A percentile compares a stretch with the other conserved stretches of the same genome.
These are phyloP conservation scores for Phenganax marumi DNA, from an alignment of 92 coral and sea anemone species.

Conservation along the genomic window DNA sequence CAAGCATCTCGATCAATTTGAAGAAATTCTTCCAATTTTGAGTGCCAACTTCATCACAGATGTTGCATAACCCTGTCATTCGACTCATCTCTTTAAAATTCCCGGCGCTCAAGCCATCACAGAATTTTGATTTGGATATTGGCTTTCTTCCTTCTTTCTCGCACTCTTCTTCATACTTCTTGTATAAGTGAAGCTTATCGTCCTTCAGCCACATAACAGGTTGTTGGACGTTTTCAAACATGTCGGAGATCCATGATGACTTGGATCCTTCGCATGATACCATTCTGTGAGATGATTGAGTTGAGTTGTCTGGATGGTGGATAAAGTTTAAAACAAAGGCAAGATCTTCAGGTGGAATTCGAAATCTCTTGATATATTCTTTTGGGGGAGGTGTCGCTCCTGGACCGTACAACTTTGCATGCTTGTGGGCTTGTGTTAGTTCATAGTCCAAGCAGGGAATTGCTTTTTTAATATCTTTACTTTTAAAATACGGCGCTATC, in stretches of 20 bases:
- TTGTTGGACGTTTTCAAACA: slow-evolving; percentile 29
- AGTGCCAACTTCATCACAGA: slow-evolving; percentile 47
- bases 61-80: slow-evolving; percentile 43
- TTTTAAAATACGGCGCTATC: slow-evolving; percentile 51
- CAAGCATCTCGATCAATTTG: slow-evolving; percentile 28
- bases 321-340: slow-evolving; percentile 39
- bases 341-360: slow-evolving; percentile 45
- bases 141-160: slow-evolving; percentile 38
- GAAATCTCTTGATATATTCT: slow-evolving; percentile 34
- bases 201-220: slow-evolving; percentile 52
- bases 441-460: slow-evolving; percentile 43
- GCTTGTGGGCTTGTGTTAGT: slow-evolving; percentile 51
- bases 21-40: slow-evolving; percentile 33
- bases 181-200: slow-evolving; percentile 26
- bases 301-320: slow-evolving; percentile 48
- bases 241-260: slow-evolving; percentile 42
- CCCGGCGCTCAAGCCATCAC: slow-evolving; percentile 42
- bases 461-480: slow-evolving; percentile 40
- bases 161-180: slow-evolving; percentile 34
- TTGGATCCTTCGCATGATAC: slow-evolving; percentile 39
- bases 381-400: slow-evolving; percentile 36
- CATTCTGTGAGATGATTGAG: slow-evolving; percentile 43
- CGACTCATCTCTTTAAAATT: slow-evolving; percentile 34
- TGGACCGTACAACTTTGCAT: slow-evolving; percentile 37
- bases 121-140: slow-evolving; percentile 37